phyloP scores from a whole-genome alignment of 2,888 invertebrate species.

The Sceliomorpha sp. region DNA sequence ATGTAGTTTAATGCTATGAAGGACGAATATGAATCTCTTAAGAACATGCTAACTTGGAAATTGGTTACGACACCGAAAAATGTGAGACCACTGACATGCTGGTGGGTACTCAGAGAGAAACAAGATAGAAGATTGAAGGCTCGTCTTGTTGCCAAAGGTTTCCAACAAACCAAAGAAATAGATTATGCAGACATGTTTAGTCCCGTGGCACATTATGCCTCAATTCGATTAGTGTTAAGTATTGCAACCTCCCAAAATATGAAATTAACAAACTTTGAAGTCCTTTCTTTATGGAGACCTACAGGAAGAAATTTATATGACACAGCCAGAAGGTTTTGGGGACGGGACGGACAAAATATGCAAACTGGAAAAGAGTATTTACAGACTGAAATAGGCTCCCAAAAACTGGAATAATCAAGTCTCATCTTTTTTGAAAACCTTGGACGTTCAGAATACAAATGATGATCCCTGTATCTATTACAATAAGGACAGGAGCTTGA shows the following conservation, averaged over 20 bases:
- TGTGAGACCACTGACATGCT: slow-evolving; percentile 22
- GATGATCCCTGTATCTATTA: slow-evolving; percentile 63
- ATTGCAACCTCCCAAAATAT: slow-evolving; percentile 47
- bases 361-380: slow-evolving; percentile 59
- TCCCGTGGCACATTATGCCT: slow-evolving; percentile 61
- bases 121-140: slow-evolving; percentile 58
- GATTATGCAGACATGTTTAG: slow-evolving; percentile 64
- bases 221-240: slow-evolving; percentile 59
- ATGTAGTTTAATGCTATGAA: slow-evolving; percentile 63
- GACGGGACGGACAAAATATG: slow-evolving; percentile 53
- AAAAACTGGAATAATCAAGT: slow-evolving; percentile 61
- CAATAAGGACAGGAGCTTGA: slow-evolving; percentile 47
- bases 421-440: slow-evolving; percentile 50
- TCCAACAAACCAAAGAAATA: slow-evolving; percentile 59
- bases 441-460: slow-evolving; percentile 57
- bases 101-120: slow-evolving; percentile 62
- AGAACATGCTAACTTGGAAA: slow-evolving; percentile 4
- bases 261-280: slow-evolving; percentile 51
- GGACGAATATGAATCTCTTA: slow-evolving; percentile 42
- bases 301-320: slow-evolving; percentile 59
- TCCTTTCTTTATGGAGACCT: slow-evolving; percentile 59
- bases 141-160: slow-evolving; percentile 60
- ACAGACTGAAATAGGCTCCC: slow-evolving; percentile 65
- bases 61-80: too few species aligned
- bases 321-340: slow-evolving; percentile 59